Conservation (phyloP, 2,797 vertebrate species). For the Clarias fuscus region DNA sequence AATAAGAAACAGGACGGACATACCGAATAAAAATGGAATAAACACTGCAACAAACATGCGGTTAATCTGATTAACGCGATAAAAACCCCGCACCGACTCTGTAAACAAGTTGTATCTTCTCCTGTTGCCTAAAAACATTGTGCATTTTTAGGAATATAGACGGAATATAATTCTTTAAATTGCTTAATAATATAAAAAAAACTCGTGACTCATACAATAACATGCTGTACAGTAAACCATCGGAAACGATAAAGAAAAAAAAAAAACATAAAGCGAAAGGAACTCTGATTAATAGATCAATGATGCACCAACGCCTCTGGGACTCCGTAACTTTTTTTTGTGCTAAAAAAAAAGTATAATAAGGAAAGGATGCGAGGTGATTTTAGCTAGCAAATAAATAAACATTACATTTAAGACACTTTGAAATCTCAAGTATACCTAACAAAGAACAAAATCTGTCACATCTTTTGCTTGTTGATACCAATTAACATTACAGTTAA, state of each 20-base stretch:
- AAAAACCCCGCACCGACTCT: not conserved
- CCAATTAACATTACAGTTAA: not conserved
- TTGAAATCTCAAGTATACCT: not conserved
- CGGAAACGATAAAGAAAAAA: conserved; percentile 31
- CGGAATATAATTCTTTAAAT: conserved; percentile 19
- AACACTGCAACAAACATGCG: not conserved
- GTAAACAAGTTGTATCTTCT: not conserved
- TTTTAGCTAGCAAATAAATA: not conserved
- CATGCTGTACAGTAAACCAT: conserved; percentile 28
- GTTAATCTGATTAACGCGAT: not conserved
- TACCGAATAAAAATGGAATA: not conserved
- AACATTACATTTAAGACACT: not conserved
- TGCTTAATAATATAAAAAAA: conserved; percentile 43
- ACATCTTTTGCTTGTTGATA: not conserved
- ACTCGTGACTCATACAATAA: conserved; percentile 17
- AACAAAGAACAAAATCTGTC: not conserved
- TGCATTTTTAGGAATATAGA: not conserved
- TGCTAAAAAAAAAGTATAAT: no score
- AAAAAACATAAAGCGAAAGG: conserved; percentile 48
- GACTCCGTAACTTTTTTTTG: not conserved
- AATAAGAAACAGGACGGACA: not conserved
- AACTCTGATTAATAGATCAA: conserved; percentile 68
- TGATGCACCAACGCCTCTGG: conserved; percentile 43
- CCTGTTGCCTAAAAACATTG: not conserved
- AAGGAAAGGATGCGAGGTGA: conserved; percentile 21